Evolutionary conservation across 2,888 invertebrate species (phyloP).

Genomic region (Oegoconia quadripuncta): DNA sequence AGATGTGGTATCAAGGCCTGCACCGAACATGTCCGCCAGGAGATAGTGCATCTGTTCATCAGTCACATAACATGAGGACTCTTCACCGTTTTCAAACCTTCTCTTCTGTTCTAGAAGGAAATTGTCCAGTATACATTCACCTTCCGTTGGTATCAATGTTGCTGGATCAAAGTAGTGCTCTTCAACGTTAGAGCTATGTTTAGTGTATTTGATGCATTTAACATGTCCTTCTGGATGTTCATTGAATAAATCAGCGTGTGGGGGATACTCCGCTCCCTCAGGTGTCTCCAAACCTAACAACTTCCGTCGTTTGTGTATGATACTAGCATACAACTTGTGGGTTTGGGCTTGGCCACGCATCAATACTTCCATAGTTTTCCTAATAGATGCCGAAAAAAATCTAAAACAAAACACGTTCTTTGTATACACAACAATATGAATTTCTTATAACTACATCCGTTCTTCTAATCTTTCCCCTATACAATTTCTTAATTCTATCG

Average conservation of each 20-base stretch:
- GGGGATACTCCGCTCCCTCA: slow-evolving; percentile 44
- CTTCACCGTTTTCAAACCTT: slow-evolving; percentile 56
- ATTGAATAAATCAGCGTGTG: slow-evolving; percentile 46
- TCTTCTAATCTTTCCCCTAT: too few species aligned
- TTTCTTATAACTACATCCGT: too few species aligned
- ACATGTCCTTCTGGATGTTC: slow-evolving; percentile 63
- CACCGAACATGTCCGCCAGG: slow-evolving; percentile 90
- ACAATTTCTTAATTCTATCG: too few species aligned
- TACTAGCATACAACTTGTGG: slow-evolving; percentile 83
- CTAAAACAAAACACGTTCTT: slow-evolving; percentile 45
- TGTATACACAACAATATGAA: not conserved
- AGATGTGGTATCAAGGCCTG: slow-evolving; percentile 90
- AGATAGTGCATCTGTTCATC: slow-evolving; percentile 86
- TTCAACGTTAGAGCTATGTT: slow-evolving; percentile 43
- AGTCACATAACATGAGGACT: slow-evolving; percentile 73
- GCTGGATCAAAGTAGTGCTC: slow-evolving; percentile 66
- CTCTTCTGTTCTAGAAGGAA: slow-evolving; percentile 82
- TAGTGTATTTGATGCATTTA: slow-evolving; percentile 66
- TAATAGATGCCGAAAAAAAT: slow-evolving; percentile 80
- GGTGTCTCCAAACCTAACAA: slow-evolving; percentile 46
- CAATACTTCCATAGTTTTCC: slow-evolving; percentile 81
- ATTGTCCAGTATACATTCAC: slow-evolving; percentile 80
- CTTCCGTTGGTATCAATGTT: slow-evolving; percentile 56
- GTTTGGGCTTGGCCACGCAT: slow-evolving; percentile 85
- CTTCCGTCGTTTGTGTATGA: slow-evolving; percentile 79